These are phyloP conservation scores for Drosophila fulvimacula DNA, from an alignment of 2,888 invertebrate genomes.

Conservation along the genomic window DNA sequence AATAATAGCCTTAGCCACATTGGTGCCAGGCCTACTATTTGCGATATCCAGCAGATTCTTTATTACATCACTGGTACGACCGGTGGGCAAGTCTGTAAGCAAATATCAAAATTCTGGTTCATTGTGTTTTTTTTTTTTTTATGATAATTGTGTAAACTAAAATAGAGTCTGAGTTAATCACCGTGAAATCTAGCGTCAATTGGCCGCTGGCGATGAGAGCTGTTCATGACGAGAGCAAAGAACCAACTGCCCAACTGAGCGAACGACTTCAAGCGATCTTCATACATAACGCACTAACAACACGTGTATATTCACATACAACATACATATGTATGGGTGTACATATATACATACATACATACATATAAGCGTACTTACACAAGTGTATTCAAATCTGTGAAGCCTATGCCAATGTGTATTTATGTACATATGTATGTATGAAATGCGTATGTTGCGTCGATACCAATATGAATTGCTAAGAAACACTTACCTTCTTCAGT, in stretches of 20 bases:
- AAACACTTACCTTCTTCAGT: conserved; percentile 46
- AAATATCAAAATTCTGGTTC: conserved; percentile 14
- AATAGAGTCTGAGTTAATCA: conserved; percentile 73
- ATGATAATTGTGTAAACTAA: conserved; percentile 22
- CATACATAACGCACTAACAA: conserved; percentile 25
- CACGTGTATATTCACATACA: conserved; percentile 29
- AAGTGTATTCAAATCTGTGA: not conserved
- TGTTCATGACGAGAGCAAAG: conserved; percentile 37
- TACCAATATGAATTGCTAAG: conserved; percentile 1
- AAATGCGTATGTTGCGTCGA: conserved; percentile 5
- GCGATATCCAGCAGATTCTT: conserved; percentile 62
- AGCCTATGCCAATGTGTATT: not conserved
- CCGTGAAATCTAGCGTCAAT: conserved; percentile 24
- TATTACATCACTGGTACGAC: conserved; percentile 12
- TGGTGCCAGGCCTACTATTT: conserved; percentile 73
- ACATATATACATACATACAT: not conserved
- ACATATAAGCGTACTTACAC: not conserved
- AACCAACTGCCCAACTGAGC: conserved; percentile 31
- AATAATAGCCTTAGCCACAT: conserved; percentile 74
- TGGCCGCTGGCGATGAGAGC: conserved; percentile 27
- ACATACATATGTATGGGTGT: not conserved
- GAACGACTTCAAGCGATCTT: conserved; percentile 22
- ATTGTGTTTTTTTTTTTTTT: conserved; percentile 4
- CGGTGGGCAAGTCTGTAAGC: conserved; percentile 29
- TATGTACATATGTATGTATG: not conserved